These are phyloP conservation scores for Myrmecophaga tridactyla DNA, from an alignment of 2,113 vertebrate genomes.

Conservation along the genomic window DNA sequence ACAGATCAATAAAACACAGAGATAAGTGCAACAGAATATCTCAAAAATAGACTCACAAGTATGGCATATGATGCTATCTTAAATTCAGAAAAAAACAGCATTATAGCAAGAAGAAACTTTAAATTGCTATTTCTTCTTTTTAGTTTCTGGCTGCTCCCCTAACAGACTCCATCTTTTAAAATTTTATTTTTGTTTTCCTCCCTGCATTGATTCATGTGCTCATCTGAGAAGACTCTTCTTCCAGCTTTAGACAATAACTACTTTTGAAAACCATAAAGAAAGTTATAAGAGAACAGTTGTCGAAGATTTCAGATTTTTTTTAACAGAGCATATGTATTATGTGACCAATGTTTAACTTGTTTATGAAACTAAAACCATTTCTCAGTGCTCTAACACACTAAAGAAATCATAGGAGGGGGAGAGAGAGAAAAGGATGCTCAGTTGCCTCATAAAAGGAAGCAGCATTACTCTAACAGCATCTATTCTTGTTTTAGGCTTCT, in stretches of 20 bases:
- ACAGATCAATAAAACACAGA: background rate
- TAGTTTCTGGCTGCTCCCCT: slow-evolving; percentile 84
- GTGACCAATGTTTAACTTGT: too few species aligned
- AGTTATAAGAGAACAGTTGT: slow-evolving; percentile 90
- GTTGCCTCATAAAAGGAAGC: background rate
- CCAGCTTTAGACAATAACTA: slow-evolving; percentile 91
- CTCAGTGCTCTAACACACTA: too few species aligned
- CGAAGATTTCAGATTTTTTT: slow-evolving; percentile 78
- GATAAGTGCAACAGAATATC: slow-evolving; percentile 95
- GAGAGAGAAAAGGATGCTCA: too few species aligned
- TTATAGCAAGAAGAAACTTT: slow-evolving; percentile 91
- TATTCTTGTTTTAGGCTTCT: too few species aligned
- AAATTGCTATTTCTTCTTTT: slow-evolving; percentile 87
- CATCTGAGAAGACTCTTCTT: slow-evolving; percentile 72
- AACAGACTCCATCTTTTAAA: slow-evolving; percentile 83
- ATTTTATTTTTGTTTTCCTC: background rate
- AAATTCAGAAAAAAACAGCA: slow-evolving; percentile 85
- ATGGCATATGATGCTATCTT: slow-evolving; percentile 93
- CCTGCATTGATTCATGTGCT: background rate
- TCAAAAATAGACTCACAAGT: slow-evolving; percentile 97
- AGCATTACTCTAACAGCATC: background rate
- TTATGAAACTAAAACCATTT: too few species aligned
- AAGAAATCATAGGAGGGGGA: too few species aligned
- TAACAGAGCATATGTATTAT: background rate
- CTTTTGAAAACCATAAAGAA: slow-evolving; percentile 92